Conservation (phyloP, 2,888 invertebrate species). For the Volucella bombylans region DNA sequence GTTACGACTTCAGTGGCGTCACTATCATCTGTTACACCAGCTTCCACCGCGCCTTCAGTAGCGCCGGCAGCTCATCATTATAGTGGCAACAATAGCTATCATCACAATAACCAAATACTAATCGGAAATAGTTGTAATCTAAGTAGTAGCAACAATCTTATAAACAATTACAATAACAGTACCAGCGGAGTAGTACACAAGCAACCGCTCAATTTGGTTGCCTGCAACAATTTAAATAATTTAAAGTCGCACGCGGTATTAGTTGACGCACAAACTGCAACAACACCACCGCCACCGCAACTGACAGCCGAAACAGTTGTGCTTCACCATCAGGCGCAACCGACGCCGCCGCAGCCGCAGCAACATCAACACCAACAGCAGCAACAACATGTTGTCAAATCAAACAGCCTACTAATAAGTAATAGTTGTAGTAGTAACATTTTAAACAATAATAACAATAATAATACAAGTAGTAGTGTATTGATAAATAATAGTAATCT, state of each 20-base stretch:
- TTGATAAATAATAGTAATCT: slow-evolving; percentile 72
- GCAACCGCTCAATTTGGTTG: slow-evolving; percentile 55
- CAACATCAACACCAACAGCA: slow-evolving; percentile 55
- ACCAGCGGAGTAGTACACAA: slow-evolving; percentile 47
- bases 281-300: slow-evolving; percentile 77
- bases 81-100: slow-evolving; percentile 46
- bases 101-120: slow-evolving; percentile 63
- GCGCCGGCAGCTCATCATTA: slow-evolving; percentile 74
- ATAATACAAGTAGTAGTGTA: slow-evolving; percentile 75
- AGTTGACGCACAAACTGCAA: slow-evolving; percentile 80
- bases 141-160: slow-evolving; percentile 66
- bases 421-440: slow-evolving; percentile 76
- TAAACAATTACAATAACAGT: slow-evolving; percentile 56
- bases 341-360: slow-evolving; percentile 60
- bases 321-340: slow-evolving; percentile 45
- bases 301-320: slow-evolving; percentile 67
- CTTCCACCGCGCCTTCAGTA: slow-evolving; percentile 52
- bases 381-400: slow-evolving; percentile 59
- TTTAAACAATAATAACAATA: slow-evolving; percentile 76
- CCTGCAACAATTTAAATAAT: slow-evolving; percentile 67
- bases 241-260: slow-evolving; percentile 74
- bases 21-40: slow-evolving; percentile 71
- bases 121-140: slow-evolving; percentile 67
- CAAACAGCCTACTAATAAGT: slow-evolving; percentile 73
- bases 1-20: slow-evolving; percentile 63